Percentiles rank a stretch among this genome's conserved stretches.
Evolutionary conservation across 1,140 invertebrate species (phyloP).

Genomic region (Anadara kagoshimensis): DNA sequence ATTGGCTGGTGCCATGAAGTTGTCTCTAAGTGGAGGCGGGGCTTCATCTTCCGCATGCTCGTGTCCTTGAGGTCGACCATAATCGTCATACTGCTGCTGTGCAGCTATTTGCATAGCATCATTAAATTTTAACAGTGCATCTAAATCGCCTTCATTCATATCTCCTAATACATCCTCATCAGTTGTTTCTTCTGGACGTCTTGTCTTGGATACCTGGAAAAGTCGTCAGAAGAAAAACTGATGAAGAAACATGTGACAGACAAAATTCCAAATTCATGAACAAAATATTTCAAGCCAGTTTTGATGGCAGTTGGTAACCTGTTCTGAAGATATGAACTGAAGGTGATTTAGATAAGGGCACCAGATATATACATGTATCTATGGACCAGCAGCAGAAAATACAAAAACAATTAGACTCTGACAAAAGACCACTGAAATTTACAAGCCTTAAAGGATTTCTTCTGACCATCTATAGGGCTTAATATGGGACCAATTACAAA

Average conservation of each 20-base stretch:
- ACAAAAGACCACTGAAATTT: neutral
- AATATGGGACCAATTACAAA: neutral
- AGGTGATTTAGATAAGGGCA: too few relatives aligned
- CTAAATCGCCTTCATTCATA: slow-evolving; percentile 31
- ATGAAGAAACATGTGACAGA: neutral
- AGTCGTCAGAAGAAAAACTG: slow-evolving; percentile 30
- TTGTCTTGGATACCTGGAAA: slow-evolving; percentile 20
- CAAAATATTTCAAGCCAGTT: neutral
- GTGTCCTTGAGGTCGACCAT: neutral
- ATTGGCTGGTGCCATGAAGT: neutral
- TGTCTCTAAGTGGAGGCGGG: neutral
- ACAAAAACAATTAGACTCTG: neutral
- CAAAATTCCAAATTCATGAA: slow-evolving; percentile 9
- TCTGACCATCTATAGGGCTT: too few relatives aligned
- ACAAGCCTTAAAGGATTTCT: neutral
- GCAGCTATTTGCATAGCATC: slow-evolving; percentile 23
- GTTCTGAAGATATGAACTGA: neutral
- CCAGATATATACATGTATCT: too few relatives aligned
- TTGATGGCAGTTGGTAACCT: neutral
- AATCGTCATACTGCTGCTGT: neutral
- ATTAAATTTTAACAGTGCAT: slow-evolving; percentile 40
- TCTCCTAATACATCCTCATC: slow-evolving; percentile 2
- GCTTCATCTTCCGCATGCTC: neutral
- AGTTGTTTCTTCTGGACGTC: slow-evolving; percentile 19
- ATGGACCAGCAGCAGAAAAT: neutral